Base-by-base conservation (phyloP, 2,888 invertebrate genomes). In the Autographa gamma region DNA sequence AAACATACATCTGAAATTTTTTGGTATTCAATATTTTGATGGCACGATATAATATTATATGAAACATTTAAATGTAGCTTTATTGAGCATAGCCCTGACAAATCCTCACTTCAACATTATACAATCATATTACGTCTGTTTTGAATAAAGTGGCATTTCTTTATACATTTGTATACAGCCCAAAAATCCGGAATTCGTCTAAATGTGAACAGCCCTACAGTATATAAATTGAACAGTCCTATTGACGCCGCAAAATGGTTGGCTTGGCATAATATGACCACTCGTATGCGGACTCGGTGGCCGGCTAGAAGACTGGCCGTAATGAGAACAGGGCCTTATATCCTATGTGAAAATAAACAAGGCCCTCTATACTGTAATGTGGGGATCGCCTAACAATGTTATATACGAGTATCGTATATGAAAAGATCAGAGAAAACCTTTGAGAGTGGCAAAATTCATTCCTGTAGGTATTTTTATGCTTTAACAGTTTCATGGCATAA, bases 281-380 rank as follows among this genome's bases (percentile, higher is more conserved):
- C 65, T 80, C 67, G 31, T 65, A 66, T 77, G 80, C 34, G 77
- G 77, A 71, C 63, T 76, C 34, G 38, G 67, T 63, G 66, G 65
- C 67, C 80, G 43, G 62, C 56, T 63, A 66, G 76, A 71, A 60
- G 65, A n/a, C 34, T 43, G 31, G 65, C n/a, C 60, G 63, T 60
- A 25, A 58, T 76, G 59, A 68, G 64, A 80, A 61, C 25, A 60
- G n/a, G 25, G n/a, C 19, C 54, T 48, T 70, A 52, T 65, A 67
- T 65, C 32, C 8, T 32, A 19, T 58, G 8, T 59, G 63, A 31
- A 32, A 59, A 32, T 65, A 79, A 71, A 48, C 6, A 13, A 9
- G 11, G 38, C 13, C 14, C 14, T 14, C 18, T 64, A 54, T n/a
- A 11, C 14, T n/a, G 34, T 58, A 54, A 41, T 11, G 18, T 16